Evolutionary conservation across 2,797 vertebrate species (phyloP), one percentile per base, ranked within the genome.

Genomic region (Melanotaenia boesemani): DNA sequence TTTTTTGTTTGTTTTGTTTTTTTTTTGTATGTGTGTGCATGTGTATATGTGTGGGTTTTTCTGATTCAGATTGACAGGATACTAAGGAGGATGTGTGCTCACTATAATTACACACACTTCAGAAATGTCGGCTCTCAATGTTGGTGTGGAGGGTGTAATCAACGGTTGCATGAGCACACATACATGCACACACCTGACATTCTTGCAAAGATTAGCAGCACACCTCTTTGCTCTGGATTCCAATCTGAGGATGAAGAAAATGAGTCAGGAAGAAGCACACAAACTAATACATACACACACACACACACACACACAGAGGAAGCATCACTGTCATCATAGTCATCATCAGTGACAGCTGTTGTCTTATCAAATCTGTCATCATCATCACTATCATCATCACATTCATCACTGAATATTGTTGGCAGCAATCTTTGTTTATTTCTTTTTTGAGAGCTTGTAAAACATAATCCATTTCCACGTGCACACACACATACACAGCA

Each of bases 81-180:
- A 91, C 89, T 93, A 91, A 94, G 92, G 89, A 95, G 92, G 90
- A 89, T 86, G 86, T 92, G 87, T 85, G 89, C 91, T 93, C 88
- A 93, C 93, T 92, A 81, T 94, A 94, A 94, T 94, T 93, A 94
- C 92, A 92, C 88, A 90, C 91, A 92, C 93, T 92, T 90, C 91
- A 92, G 91, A 94, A 94, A 91, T 90, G 87, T 90, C 85, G 89
- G 83, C 89, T 93, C 86, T 88, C 79, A 28, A 81, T 87, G 88
- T 83, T 88, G 83, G 78, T 81, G 88, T 90, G 77, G 86, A 91
- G 88, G 89, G 89, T 94, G 91, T 93, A 93, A 93, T 93, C 93
- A 94, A 89, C 81, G 76, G 84, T 86, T 81, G 68, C 82, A 63
- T 78, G 30, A 57, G 32, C 57, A 39, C 83, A 18, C 57, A 46